Conservation (phyloP, 2,888 invertebrate genomes). For the Nyleta sp. region DNA sequence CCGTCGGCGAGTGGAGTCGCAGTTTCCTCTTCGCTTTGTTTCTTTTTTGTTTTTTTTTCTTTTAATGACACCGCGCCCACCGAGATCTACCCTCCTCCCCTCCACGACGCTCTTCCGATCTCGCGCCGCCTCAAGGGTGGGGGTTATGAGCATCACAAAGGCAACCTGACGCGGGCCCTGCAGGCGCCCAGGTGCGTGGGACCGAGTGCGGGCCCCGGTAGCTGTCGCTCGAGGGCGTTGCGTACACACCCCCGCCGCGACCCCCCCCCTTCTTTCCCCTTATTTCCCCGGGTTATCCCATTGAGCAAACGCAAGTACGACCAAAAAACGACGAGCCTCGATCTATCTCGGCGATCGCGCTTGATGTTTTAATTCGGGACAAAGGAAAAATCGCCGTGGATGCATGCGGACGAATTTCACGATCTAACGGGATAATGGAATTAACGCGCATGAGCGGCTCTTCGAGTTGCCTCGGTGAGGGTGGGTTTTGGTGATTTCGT, state of each 20-base stretch:
- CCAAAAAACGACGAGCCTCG: conserved; percentile 55
- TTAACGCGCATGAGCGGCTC: conserved; percentile 45
- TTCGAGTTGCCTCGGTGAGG: conserved; percentile 32
- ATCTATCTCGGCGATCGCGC: conserved; percentile 57
- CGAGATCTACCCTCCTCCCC: too few relatives aligned
- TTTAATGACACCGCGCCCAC: too few relatives aligned
- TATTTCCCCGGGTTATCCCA: conserved; percentile 25
- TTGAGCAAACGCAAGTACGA: conserved; percentile 19
- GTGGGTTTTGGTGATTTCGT: conserved; percentile 13
- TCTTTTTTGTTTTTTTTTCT: too few relatives aligned
- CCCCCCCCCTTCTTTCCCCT: conserved; percentile 72
- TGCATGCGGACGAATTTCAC: conserved; percentile 48
- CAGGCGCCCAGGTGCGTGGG: conserved; percentile 80
- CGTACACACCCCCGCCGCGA: conserved; percentile 78
- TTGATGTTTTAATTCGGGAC: conserved; percentile 62
- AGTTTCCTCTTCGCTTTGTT: too few relatives aligned
- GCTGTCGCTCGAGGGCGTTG: conserved; percentile 76
- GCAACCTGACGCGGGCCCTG: conserved; percentile 73
- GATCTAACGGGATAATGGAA: conserved; percentile 55
- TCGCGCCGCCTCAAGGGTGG: conserved; percentile 66
- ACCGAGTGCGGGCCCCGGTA: conserved; percentile 75
- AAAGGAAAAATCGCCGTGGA: conserved; percentile 47
- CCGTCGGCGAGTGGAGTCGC: too few relatives aligned
- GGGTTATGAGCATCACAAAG: conserved; percentile 78
- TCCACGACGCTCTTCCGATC: too few relatives aligned